Base-by-base conservation (phyloP, 1,140 invertebrate genomes). In the Carcinoscorpius rotundicauda region DNA sequence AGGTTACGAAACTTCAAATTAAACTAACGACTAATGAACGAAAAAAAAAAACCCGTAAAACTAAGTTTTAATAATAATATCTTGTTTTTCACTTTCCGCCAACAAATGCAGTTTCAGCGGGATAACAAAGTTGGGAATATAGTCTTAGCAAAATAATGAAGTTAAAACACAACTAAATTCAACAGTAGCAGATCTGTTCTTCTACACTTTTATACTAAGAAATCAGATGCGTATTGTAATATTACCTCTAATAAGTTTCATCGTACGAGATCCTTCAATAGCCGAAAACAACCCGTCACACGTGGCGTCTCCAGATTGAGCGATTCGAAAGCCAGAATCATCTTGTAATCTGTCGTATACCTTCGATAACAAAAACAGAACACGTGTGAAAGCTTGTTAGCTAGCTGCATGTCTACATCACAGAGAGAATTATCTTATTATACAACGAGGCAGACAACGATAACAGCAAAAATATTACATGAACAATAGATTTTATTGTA, bases 241-340 rank as follows among this genome's bases (percentile, higher is more conserved):
- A 66, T 79, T 72, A 87, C 86, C 84, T 80, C 83, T 87, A 58
- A 80, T 85, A 3, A 89, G 79, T 49, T 82, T 85, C 82, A 89
- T 85, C 3, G 85, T 88, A 29, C 85, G 78, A 49, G 86, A 87
- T 4, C 87, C 87, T 72, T 89, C 87, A 6, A 81, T 84, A 0
- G 88, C 85, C 72, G 87, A 88, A 73, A 87, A 87, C 50, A 92
- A 79, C 5, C 89, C 89, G 75, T 90, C 90, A 78, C 89, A 92
- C 5, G 88, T 90, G 55, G 89, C 89, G 77, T 92, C 88, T 8
- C 89, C 90, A 62, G 88, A 91, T 78, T 93, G 88, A 0, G 88
- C 88, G 60, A 92, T 84, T 70, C 85, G 83, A 76, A 88, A 89
- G 73, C 88, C 75, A 68, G 79, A 57, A 11, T 57, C 74, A 48